Evolutionary conservation across 2,888 invertebrate genomes (phyloP).

Genomic region (Drosophila multiciliata): DNA sequence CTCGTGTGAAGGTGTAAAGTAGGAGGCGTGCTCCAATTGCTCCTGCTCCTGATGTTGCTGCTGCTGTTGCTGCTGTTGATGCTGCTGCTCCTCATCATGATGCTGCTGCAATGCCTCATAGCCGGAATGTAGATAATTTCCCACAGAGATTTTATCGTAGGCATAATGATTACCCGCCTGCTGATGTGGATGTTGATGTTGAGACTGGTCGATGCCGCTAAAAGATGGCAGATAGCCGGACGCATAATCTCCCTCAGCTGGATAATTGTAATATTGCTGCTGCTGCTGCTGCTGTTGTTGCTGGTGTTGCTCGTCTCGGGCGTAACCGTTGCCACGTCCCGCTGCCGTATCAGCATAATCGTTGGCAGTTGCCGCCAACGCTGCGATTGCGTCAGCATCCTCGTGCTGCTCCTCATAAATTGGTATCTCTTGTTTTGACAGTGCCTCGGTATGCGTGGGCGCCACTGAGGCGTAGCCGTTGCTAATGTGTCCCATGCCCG

Average conservation of each 20-base stretch:
- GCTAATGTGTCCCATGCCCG: slow-evolving; percentile 78
- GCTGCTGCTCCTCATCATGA: slow-evolving; percentile 47
- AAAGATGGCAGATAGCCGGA: slow-evolving; percentile 68
- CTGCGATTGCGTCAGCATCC: slow-evolving; percentile 62
- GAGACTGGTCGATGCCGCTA: slow-evolving; percentile 53
- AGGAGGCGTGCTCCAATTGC: slow-evolving; percentile 46
- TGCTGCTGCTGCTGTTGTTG: slow-evolving; percentile 65
- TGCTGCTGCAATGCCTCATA: slow-evolving; percentile 62
- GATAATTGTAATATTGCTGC: slow-evolving; percentile 74
- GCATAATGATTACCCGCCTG: slow-evolving; percentile 52
- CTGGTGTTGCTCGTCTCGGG: slow-evolving; percentile 51
- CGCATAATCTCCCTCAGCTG: slow-evolving; percentile 60
- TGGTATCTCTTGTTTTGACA: slow-evolving; percentile 78
- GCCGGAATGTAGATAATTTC: slow-evolving; percentile 77
- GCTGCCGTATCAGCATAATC: slow-evolving; percentile 60
- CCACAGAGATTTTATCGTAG: slow-evolving; percentile 82
- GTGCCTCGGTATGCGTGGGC: slow-evolving; percentile 62
- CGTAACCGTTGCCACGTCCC: slow-evolving; percentile 26
- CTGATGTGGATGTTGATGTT: slow-evolving; percentile 35
- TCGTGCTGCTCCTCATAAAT: slow-evolving; percentile 83
- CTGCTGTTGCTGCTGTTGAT: slow-evolving; percentile 57
- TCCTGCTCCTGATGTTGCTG: slow-evolving; percentile 51
- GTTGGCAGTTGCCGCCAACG: slow-evolving; percentile 64
- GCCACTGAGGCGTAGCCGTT: slow-evolving; percentile 73
- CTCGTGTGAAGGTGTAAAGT: slow-evolving; percentile 39